A percentile compares a stretch with the other conserved stretches of the same genome.
Conservation (phyloP, 2,113 vertebrate species). For the Lathamus discolor region DNA sequence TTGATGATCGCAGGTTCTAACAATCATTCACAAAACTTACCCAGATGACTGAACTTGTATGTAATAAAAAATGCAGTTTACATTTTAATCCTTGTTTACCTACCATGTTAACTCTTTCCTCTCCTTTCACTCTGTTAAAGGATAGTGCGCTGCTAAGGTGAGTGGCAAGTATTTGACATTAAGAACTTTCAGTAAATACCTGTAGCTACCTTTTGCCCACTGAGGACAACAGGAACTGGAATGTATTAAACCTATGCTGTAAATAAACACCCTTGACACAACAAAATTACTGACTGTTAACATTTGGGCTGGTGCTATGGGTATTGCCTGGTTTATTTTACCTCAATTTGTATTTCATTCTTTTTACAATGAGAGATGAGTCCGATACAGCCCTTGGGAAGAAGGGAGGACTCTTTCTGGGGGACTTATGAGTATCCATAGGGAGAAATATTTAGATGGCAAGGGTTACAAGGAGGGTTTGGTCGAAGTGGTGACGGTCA, state of each 20-base stretch:
- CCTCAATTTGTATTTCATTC: not conserved
- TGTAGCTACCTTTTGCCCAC: not conserved
- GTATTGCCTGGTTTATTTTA: not conserved
- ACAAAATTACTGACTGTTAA: not conserved
- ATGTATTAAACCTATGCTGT: not conserved
- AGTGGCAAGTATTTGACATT: not conserved
- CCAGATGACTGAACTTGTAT: not conserved
- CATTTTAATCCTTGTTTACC: not conserved
- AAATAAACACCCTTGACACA: not conserved
- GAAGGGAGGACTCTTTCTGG: not conserved
- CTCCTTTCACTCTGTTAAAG: not conserved
- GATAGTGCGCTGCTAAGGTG: not conserved
- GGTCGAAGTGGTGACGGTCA: too few relatives aligned
- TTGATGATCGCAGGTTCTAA: not conserved
- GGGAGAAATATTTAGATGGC: not conserved
- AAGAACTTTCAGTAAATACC: not conserved
- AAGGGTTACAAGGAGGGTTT: too few relatives aligned
- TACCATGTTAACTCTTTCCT: not conserved
- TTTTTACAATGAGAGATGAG: not conserved
- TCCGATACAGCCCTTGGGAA: not conserved
- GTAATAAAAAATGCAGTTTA: not conserved
- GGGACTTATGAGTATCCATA: not conserved
- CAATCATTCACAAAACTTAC: not conserved
- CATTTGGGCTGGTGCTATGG: not conserved
- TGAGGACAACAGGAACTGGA: not conserved